Evolutionary conservation across 2,113 vertebrate species (phyloP), one percentile per base, ranked within the genome.

Genomic region (Potamarius usumacintae): DNA sequence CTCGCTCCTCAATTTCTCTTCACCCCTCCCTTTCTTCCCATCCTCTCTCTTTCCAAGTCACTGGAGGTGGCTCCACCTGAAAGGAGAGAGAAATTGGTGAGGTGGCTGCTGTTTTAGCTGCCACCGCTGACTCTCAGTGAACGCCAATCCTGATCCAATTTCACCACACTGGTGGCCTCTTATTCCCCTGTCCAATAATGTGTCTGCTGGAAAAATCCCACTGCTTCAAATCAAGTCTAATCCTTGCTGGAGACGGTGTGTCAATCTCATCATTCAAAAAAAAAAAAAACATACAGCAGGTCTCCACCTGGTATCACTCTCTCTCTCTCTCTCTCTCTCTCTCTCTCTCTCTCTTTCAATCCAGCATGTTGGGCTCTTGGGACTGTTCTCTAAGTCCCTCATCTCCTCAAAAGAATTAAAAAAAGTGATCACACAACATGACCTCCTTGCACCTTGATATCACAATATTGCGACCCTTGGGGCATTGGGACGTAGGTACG

Each of bases 151-250:
- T 94, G 95, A 97, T 97, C 96, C 96, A 97, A 97, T 97, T 97
- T 96, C 93, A 83, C 96, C 94, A 94, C 92, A 95, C 96, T 93
- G 96, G 96, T 97, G 96, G 96, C 96, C 96, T 95, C 95, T 95
- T 97, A 97, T 97, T 97, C 97, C 97, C 97, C 95, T 95, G 95
- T 96, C 96, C 96, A 97, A 97, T 97, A 97, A 97, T 96, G 96
- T 95, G 97, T 96, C 97, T 96, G 96, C 96, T 97, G 95, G 96
- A 96, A 96, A 97, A 91, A 96, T 97, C 96, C 96, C 96, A 97
- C 95, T 94, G 96, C 96, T 97, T 97, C 97, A 97, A 97, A 97
- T 97, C 96, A 96, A 97, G 94, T 96, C 96, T 97, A 97, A 97
- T 97, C 96, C 96, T 96, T 96, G 96, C 95, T 95, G 96, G 94